Percentiles rank a stretch among this genome's conserved stretches.
Evolutionary conservation across 2,113 vertebrate genomes (phyloP).

Genomic region (Notothenia rossii): DNA sequence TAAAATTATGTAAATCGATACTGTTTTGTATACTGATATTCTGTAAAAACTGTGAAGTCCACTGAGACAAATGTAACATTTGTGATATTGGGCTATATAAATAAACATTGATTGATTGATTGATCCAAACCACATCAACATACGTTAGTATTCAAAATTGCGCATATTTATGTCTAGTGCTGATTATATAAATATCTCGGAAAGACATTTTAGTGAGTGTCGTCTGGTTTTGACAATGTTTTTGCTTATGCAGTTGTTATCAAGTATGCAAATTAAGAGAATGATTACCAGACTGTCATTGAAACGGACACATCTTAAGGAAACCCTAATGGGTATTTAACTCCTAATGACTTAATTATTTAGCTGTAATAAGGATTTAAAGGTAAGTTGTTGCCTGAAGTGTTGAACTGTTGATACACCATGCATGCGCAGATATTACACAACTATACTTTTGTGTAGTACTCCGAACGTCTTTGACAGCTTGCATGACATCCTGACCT

Average conservation of each 20-base stretch:
- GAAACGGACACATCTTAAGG: slow-evolving; percentile 1
- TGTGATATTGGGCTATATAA: too few species aligned
- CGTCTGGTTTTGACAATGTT: not conserved
- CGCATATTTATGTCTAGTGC: not conserved
- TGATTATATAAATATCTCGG: not conserved
- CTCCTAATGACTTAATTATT: slow-evolving; percentile 9
- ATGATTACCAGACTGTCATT: not conserved
- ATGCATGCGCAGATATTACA: too few species aligned
- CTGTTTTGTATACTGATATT: not conserved
- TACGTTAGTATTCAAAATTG: not conserved
- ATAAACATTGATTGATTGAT: too few species aligned
- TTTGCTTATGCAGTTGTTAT: not conserved
- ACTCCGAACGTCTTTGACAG: not conserved
- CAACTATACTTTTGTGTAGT: too few species aligned
- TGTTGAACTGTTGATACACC: not conserved
- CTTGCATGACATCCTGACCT: not conserved
- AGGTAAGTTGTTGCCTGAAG: not conserved
- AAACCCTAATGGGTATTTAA: not conserved
- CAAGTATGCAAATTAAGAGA: not conserved
- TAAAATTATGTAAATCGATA: too few species aligned
- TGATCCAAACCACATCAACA: not conserved
- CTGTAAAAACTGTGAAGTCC: too few species aligned
- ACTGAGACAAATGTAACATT: too few species aligned
- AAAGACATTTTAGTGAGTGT: not conserved
- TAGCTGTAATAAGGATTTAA: not conserved